Base-by-base conservation (phyloP, 2,797 vertebrate genomes). In the Liparis tanakae region DNA sequence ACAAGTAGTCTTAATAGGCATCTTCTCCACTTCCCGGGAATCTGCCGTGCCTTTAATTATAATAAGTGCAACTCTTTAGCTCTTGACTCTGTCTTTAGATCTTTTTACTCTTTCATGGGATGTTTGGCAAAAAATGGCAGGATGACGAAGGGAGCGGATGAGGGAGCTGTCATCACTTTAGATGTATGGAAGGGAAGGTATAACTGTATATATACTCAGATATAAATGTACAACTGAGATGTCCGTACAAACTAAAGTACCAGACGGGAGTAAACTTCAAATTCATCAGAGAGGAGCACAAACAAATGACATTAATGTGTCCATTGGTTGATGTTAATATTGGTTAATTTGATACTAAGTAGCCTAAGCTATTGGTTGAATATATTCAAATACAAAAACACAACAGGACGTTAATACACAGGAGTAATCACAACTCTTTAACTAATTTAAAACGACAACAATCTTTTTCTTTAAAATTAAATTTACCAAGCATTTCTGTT, bases 71-170 rank as follows among this genome's bases (percentile, higher is more conserved):
- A 46, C 14, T 61, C 0, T 18, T 67, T 67, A 20, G 58, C 54
- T 54, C 43, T 30, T 56, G 37, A 33, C 14, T 55, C 37, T 10
- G 33, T 44, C 37, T 76, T 66, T 50, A 17, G 6, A 10, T 17
- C 62, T 67, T 67, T 1, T 70, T 46, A 43, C 7, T 30, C 44
- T 67, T 68, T 48, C 7, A 67, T 34, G 10, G 36, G 43, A 60
- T 46, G 43, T 69, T 71, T 68, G 59, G 66, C 74, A 71, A 74
- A 76, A 74, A 76, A 36, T 69, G 46, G 53, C 59, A 76, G 63
- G 18, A 36, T 13, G 53, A 53, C 34, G 12, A 3, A 43, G 14
- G 50, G 20, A 67, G 57, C 36, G 58, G 39, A 44, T 30, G 58
- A 72, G 54, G 48, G 18, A 73, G 55, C 51, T 17, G 12, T 68